These are phyloP conservation scores for Acholoe squamosa DNA, from an alignment of 2,888 invertebrate genomes.

Conservation along the genomic window DNA sequence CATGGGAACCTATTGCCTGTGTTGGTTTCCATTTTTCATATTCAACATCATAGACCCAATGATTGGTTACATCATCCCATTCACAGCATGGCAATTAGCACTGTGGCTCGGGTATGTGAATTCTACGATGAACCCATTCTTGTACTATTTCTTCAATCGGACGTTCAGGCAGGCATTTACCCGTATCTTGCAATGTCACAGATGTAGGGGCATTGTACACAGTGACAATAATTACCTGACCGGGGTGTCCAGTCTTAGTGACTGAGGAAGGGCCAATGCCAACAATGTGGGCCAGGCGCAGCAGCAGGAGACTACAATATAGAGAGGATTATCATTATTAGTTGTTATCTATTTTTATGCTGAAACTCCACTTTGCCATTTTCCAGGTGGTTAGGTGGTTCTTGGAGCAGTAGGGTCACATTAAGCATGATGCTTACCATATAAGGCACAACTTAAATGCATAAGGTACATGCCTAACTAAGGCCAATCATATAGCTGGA, in stretches of 20 bases:
- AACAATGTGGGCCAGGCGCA: not conserved
- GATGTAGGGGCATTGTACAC: conserved; percentile 58
- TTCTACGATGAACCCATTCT: conserved; percentile 78
- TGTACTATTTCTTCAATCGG: conserved; percentile 77
- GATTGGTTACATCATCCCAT: conserved; percentile 77
- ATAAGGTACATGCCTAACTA: no score
- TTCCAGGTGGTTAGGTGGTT: no score
- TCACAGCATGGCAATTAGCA: conserved; percentile 75
- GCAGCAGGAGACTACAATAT: no score
- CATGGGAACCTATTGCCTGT: conserved; percentile 80
- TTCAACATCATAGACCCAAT: conserved; percentile 79
- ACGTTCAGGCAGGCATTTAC: conserved; percentile 73
- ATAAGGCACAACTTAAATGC: no score
- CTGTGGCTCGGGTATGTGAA: conserved; percentile 81
- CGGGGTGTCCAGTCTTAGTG: conserved; percentile 42
- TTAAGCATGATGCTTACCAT: no score
- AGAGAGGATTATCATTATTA: no score
- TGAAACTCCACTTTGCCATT: no score
- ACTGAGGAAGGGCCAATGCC: not conserved
- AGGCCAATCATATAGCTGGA: no score
- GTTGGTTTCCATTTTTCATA: conserved; percentile 81
- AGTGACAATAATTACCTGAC: conserved; percentile 52
- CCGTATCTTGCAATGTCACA: conserved; percentile 51
- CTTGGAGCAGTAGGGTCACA: no score
- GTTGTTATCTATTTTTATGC: no score